Evolutionary conservation across 2,113 vertebrate species (phyloP), one percentile per base, ranked within the genome.

Genomic region (Xenotilapia leptura): DNA sequence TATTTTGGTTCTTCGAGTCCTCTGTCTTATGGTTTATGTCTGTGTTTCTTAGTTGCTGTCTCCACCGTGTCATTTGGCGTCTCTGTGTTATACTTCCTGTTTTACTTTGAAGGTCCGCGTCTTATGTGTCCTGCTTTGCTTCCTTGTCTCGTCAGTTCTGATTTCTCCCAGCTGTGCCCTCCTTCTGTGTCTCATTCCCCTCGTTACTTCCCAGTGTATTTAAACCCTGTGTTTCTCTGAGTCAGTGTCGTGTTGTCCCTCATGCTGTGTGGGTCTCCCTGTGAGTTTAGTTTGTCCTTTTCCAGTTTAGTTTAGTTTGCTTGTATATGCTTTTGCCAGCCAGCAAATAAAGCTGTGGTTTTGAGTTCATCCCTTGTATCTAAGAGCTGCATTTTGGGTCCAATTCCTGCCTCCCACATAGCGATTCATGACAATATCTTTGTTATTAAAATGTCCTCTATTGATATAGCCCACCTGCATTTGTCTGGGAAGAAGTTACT

Each of bases 181-280:
- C 19, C 49, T 2, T n/a, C 49, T 2, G 0, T n/a, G 49, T 53
- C 19, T 53, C 51, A 10, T n/a, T n/a, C 51, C 49, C 49, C 49
- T 53, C 0, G 5, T 53, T 53, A 51, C 17, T 40, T 12, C 38
- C 38, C 5, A 53, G 49, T n/a, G 49, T 53, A 10, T 53, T 53
- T n/a, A 53, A 10, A 53, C 49, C 19, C 9, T n/a, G 49, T 51
- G 19, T 10, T 51, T 51, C 49, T 5, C 49, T 5, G 17, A 5
- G 17, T n/a, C 8, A n/a, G 8, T 51, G 49, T 51, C 0, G 2
- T 0, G 0, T n/a, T 0, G 51, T 53, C 19, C 19, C 51, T 53
- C 5, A 2, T 53, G 49, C 49, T 53, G 5, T 0, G 19, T 53
- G 51, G 51, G 0, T n/a, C 5, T 0, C 3, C 0, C 51, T 21